Evolutionary conservation across 2,888 invertebrate species (phyloP).

Genomic region (Volucella bombylans): DNA sequence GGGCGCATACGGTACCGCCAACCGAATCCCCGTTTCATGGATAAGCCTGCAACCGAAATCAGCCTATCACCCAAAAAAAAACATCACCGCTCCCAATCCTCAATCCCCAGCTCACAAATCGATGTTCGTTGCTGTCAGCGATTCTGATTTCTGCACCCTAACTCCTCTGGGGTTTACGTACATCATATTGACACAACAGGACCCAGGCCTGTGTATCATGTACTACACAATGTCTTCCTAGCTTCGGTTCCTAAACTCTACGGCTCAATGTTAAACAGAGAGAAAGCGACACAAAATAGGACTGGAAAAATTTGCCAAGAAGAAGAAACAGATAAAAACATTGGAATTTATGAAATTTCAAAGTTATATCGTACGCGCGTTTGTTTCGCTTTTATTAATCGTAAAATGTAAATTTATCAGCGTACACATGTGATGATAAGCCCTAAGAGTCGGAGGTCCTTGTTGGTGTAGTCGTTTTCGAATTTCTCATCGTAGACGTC

Average conservation of each 20-base stretch:
- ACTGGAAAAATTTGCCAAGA: conserved; percentile 1
- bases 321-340: conserved; percentile 49
- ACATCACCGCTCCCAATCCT: neutral
- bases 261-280: conserved; percentile 7
- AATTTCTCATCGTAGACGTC: neutral
- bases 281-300: conserved; percentile 8
- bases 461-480: no score
- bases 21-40: conserved; percentile 27
- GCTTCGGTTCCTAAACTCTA: conserved; percentile 28
- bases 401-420: conserved; percentile 71
- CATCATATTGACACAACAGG: conserved; percentile 69
- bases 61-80: neutral
- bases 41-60: conserved; percentile 37
- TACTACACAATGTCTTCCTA: conserved; percentile 68
- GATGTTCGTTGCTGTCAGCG: conserved; percentile 70
- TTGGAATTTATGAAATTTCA: conserved; percentile 71
- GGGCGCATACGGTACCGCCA: conserved; percentile 12
- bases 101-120: conserved; percentile 14
- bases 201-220: conserved; percentile 40
- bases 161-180: conserved; percentile 67
- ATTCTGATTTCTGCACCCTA: conserved; percentile 64
- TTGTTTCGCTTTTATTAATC: conserved; percentile 71
- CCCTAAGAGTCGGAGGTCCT: neutral
- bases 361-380: conserved; percentile 63
- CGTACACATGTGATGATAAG: conserved; percentile 55